Evolutionary conservation across 2,113 vertebrate genomes (phyloP).

Genomic region (Circaetus gallicus): DNA sequence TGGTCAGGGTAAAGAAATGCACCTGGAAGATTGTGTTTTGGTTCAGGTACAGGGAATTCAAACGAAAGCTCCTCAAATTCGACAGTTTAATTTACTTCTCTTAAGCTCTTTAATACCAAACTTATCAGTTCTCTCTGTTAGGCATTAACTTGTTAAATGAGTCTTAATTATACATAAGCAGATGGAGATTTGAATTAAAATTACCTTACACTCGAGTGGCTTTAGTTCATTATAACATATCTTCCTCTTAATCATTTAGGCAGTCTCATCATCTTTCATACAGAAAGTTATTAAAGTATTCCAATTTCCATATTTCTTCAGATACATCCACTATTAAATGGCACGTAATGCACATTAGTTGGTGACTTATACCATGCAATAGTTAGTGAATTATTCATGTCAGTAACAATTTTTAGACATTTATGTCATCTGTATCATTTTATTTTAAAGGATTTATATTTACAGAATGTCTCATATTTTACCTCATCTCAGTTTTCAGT

Average conservation of each 20-base stretch:
- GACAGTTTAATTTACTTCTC: constrained; percentile 81
- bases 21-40: constrained; percentile 59
- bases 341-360: constrained; percentile 76
- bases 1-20: constrained; percentile 54
- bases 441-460: constrained; percentile 71
- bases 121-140: constrained; percentile 82
- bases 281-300: constrained; percentile 83
- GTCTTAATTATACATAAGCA: constrained; percentile 90
- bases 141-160: constrained; percentile 89
- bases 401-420: constrained; percentile 70
- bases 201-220: constrained; percentile 86
- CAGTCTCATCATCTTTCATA: constrained; percentile 83
- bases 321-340: constrained; percentile 80
- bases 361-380: constrained; percentile 71
- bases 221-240: constrained; percentile 93
- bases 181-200: constrained; percentile 95
- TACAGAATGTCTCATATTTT: constrained; percentile 60
- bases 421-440: constrained; percentile 70
- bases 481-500: constrained; percentile 59
- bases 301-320: constrained; percentile 84
- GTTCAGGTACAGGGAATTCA: constrained; percentile 74
- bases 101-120: constrained; percentile 79
- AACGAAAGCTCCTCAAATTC: constrained; percentile 73
- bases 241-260: constrained; percentile 88
- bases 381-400: constrained; percentile 78